phyloP scores from a whole-genome alignment of 1,140 invertebrate genomes.

The Zaprionus inermis region DNA sequence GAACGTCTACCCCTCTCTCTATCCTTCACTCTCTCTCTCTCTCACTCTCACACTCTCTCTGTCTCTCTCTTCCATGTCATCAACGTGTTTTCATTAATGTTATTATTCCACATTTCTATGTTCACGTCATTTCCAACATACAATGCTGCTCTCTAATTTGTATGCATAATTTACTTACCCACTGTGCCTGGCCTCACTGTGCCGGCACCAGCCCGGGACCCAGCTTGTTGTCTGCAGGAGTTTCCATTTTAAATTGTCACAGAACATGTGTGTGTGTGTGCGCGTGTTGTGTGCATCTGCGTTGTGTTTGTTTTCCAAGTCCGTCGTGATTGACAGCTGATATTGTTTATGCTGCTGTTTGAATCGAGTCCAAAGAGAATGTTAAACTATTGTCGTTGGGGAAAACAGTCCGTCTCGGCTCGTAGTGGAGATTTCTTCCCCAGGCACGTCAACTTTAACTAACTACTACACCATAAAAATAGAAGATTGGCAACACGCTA shows the following conservation, averaged over 20 bases:
- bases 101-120: slow-evolving; percentile 78
- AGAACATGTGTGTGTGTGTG: slow-evolving; percentile 7
- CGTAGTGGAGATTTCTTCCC: no score
- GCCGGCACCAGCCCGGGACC: not conserved
- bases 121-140: slow-evolving; percentile 66
- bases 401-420: not conserved
- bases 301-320: slow-evolving; percentile 33
- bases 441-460: no score
- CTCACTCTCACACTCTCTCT: not conserved
- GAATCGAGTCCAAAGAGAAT: slow-evolving; percentile 6
- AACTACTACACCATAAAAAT: not conserved
- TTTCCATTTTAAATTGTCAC: slow-evolving; percentile 58
- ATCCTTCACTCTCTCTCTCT: not conserved
- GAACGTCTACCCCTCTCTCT: slow-evolving; percentile 13
- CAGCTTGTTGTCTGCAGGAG: not conserved
- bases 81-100: slow-evolving; percentile 76
- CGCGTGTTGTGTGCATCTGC: slow-evolving; percentile 15
- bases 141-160: slow-evolving; percentile 69
- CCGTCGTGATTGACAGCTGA: slow-evolving; percentile 34
- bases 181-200: slow-evolving; percentile 10
- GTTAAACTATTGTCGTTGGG: slow-evolving; percentile 47
- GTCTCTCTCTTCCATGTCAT: slow-evolving; percentile 34
- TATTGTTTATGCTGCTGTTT: slow-evolving; percentile 38
- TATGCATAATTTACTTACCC: slow-evolving; percentile 74
- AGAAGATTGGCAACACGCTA: not conserved